phyloP scores from a whole-genome alignment of 2,888 invertebrate species.

The Julus scanicus region DNA sequence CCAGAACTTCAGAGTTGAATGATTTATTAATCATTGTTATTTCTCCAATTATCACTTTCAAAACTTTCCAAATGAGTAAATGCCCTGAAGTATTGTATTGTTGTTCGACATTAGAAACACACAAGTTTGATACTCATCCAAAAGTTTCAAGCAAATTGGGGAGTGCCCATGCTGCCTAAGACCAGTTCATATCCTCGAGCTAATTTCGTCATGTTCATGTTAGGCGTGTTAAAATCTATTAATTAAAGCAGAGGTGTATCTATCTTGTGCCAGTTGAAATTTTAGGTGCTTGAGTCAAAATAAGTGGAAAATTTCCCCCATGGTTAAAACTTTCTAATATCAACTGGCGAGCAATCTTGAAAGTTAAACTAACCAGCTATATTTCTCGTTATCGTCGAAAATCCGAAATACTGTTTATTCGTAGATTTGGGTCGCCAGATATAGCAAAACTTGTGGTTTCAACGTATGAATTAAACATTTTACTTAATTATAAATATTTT shows the following conservation, averaged over 20 bases:
- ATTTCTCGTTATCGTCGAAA: neutral
- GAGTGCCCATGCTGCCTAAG: slow-evolving; percentile 12
- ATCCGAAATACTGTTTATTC: neutral
- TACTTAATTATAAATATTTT: slow-evolving; percentile 8
- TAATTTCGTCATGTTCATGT: slow-evolving; percentile 12
- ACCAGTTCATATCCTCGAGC: slow-evolving; percentile 11
- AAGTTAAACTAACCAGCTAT: neutral
- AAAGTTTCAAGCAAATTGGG: neutral
- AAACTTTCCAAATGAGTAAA: neutral
- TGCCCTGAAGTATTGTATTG: neutral
- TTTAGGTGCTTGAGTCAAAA: neutral
- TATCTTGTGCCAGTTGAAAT: neutral
- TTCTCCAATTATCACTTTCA: neutral
- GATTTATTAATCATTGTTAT: neutral
- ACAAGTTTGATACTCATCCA: neutral
- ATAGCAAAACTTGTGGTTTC: neutral
- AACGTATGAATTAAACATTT: slow-evolving; percentile 4
- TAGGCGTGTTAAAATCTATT: slow-evolving; percentile 12
- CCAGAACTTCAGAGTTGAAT: too few relatives aligned
- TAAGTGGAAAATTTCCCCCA: neutral
- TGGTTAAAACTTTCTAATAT: neutral
- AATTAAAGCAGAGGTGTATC: neutral
- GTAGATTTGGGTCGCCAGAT: neutral
- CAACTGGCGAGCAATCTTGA: neutral
- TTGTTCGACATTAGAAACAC: neutral